A percentile compares a stretch with the other conserved stretches of the same genome.
phyloP scores from a whole-genome alignment of 2,888 invertebrate genomes.

The Callyntrura guangdongensis region DNA sequence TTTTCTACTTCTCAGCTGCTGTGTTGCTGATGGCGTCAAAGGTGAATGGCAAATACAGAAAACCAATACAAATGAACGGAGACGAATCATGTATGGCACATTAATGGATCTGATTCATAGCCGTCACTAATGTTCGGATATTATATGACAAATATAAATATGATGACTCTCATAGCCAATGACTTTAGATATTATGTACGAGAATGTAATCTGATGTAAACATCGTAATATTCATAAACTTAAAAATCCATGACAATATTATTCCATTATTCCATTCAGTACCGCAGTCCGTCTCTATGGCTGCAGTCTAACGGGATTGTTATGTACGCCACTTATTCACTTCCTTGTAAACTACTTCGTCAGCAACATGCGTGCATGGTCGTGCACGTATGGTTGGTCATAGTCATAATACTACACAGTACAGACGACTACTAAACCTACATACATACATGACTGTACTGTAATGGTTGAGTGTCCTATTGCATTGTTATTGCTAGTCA shows the following conservation, averaged over 20 bases:
- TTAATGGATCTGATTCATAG: conserved; percentile 49
- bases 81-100: conserved; percentile 49
- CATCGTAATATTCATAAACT: conserved; percentile 45
- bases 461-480: background rate
- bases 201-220: background rate
- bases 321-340: conserved; percentile 51
- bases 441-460: background rate
- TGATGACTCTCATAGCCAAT: background rate
- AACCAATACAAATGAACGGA: conserved; percentile 49
- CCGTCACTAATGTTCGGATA: conserved; percentile 3
- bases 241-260: conserved; percentile 61
- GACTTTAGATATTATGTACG: conserved; percentile 10
- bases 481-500: background rate
- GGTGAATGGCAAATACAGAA: conserved; percentile 69
- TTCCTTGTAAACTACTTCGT: conserved; percentile 63
- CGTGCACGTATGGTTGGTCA: background rate
- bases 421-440: background rate
- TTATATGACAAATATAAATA: background rate
- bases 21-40: conserved; percentile 41
- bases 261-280: conserved; percentile 61
- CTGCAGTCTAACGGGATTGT: conserved; percentile 56
- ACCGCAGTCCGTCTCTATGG: background rate
- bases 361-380: background rate
- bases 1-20: conserved; percentile 15
- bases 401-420: background rate